phyloP scores from a whole-genome alignment of 2,797 vertebrate genomes.

The Hoplostethus atlanticus region DNA sequence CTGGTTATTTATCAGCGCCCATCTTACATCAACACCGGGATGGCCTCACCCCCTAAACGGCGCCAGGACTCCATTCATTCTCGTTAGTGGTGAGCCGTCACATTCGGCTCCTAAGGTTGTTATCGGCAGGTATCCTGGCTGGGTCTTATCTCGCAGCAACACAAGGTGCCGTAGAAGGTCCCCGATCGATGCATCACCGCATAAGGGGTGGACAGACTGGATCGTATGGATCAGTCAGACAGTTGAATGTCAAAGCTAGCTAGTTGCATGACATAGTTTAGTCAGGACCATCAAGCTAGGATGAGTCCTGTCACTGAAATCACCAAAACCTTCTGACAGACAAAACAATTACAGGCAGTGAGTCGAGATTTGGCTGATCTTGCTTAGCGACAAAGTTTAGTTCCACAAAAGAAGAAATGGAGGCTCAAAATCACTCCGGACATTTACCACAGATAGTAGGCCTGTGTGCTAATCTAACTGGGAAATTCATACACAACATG shows the following conservation, averaged over 20 bases:
- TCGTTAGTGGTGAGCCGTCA: conserved; percentile 6
- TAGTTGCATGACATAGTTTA: neutral
- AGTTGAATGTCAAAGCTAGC: neutral
- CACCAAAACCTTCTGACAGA: neutral
- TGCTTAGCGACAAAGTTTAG: too few species aligned
- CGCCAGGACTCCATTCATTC: conserved; percentile 26
- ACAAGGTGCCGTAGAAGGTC: neutral
- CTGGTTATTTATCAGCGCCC: conserved; percentile 27
- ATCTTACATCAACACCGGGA: conserved; percentile 17
- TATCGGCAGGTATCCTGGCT: conserved; percentile 9
- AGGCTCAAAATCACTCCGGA: too few species aligned
- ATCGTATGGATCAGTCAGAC: conserved; percentile 8
- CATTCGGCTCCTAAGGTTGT: neutral
- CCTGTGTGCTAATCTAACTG: too few species aligned
- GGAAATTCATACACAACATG: too few species aligned
- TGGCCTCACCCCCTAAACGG: conserved; percentile 17
- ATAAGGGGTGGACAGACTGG: neutral
- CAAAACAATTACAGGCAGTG: too few species aligned
- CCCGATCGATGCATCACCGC: conserved; percentile 16
- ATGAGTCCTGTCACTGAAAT: neutral
- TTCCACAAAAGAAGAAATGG: too few species aligned
- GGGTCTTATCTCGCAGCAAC: neutral
- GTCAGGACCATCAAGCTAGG: neutral
- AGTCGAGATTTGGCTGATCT: too few species aligned
- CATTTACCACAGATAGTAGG: too few species aligned